Conservation (phyloP, 2,888 invertebrate species). For the Clunio marinus region DNA sequence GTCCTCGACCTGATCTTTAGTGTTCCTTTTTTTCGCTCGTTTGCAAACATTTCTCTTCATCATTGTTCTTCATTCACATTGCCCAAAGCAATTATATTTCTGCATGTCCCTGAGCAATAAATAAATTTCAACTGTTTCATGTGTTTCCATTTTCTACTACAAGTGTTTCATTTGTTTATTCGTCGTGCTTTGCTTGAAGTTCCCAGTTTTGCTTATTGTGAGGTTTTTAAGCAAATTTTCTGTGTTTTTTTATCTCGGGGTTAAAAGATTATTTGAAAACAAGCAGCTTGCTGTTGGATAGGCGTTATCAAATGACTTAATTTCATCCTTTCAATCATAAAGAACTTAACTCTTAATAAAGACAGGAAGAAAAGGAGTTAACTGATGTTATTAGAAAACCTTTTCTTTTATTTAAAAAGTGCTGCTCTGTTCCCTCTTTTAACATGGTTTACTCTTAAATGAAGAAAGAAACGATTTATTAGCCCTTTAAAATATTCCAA, state of each 20-base stretch:
- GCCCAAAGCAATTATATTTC: constrained; percentile 29
- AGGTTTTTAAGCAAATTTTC: no score
- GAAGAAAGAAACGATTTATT: not conserved
- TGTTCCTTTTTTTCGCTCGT: not conserved
- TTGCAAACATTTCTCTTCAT: constrained; percentile 6
- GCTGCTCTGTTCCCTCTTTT: not conserved
- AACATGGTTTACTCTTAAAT: not conserved
- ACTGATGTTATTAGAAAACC: no score
- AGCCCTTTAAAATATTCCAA: not conserved
- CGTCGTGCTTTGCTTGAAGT: not conserved
- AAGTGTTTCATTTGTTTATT: constrained; percentile 25
- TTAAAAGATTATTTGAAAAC: no score
- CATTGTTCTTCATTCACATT: not conserved
- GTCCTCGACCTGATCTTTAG: not conserved
- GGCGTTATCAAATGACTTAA: no score
- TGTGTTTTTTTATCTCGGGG: no score
- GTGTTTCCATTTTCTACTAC: not conserved
- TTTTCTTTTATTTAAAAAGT: not conserved
- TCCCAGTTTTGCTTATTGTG: not conserved
- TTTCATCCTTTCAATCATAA: no score
- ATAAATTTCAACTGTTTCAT: constrained; percentile 34
- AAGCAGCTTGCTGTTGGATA: no score
- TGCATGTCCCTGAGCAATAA: constrained; percentile 36
- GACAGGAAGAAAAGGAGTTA: no score
- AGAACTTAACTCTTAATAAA: no score